Evolutionary conservation across 2,797 vertebrate genomes (phyloP), one percentile per base, ranked within the genome.

Genomic region (Eupleurogrammus muticus): DNA sequence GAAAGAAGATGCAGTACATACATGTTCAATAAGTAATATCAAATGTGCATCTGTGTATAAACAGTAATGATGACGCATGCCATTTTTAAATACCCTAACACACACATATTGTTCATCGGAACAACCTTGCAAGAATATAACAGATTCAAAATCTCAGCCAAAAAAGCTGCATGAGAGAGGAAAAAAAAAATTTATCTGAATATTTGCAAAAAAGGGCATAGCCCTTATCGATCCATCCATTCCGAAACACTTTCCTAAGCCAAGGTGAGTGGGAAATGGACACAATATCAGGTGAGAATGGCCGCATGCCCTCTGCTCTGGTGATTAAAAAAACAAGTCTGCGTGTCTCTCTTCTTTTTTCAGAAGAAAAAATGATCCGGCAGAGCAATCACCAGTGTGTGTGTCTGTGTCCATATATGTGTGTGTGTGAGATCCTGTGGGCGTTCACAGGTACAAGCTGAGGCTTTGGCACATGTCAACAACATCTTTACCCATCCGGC

Each of bases 291-390:
- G 60, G 47, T 47, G 56, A 57, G 54, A 71, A 51, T 44, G 59
- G 57, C 75, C 4, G 5, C 52, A 2, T 21, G 46, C 38, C 52
- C 66, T 34, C 52, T 72, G 21, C 49, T 38, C 60, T 28, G 63
- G 48, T 84, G 76, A 87, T 83, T 61, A 75, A 51, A 32, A 55
- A 35, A n/a, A n/a, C n/a, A n/a, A 46, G 42, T n/a, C 46, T 20
- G 65, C 80, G 78, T 84, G 81, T 73, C 79, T 70, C 63, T 66
- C 28, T 19, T 57, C 75, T 79, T 49, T 83, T 89, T 77, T 67
- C 40, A 58, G 49, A 46, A 60, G 76, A 76, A 80, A n/a, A 70
- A 70, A 68, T 11, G 34, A 49, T 50, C 34, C 67, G 23, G 40
- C 12, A 4, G 58, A 59, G 42, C 24, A 34, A 51, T 53, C 9